Conservation (phyloP, 2,113 vertebrate species). For the Dicaeum eximium region DNA sequence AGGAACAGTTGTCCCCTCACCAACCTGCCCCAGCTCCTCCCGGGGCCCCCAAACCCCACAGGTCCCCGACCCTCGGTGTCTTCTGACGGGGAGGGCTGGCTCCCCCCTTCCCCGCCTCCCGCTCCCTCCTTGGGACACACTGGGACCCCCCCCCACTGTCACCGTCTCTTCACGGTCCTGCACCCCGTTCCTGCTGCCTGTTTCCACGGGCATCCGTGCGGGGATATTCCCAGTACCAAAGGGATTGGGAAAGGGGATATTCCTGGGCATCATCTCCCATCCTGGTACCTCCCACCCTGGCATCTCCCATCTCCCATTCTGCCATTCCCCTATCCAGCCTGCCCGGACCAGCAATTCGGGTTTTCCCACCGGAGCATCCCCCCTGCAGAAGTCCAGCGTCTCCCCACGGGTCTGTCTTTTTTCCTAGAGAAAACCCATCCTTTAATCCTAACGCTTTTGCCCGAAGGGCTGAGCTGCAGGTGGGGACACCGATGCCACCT, state of each 20-base stretch:
- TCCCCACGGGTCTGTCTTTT: background rate
- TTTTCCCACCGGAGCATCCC: background rate
- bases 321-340: background rate
- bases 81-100: background rate
- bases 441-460: background rate
- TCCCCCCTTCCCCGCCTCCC: background rate
- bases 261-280: background rate
- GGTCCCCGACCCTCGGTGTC: background rate
- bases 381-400: background rate
- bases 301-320: background rate
- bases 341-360: background rate
- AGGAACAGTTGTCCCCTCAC: too few relatives aligned
- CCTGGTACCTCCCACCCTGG: background rate
- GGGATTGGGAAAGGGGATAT: background rate
- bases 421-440: background rate
- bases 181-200: background rate
- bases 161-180: accelerated
- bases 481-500: accelerated
- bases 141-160: accelerated
- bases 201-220: accelerated
- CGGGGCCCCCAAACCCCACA: background rate
- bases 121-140: background rate
- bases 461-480: background rate
- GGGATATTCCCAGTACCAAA: background rate
- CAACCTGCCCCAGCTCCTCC: background rate